A percentile compares a stretch with the other conserved stretches of the same genome.
These are phyloP conservation scores for Gymnothorax javanicus DNA, from an alignment of 2,797 vertebrate genomes.

Conservation along the genomic window DNA sequence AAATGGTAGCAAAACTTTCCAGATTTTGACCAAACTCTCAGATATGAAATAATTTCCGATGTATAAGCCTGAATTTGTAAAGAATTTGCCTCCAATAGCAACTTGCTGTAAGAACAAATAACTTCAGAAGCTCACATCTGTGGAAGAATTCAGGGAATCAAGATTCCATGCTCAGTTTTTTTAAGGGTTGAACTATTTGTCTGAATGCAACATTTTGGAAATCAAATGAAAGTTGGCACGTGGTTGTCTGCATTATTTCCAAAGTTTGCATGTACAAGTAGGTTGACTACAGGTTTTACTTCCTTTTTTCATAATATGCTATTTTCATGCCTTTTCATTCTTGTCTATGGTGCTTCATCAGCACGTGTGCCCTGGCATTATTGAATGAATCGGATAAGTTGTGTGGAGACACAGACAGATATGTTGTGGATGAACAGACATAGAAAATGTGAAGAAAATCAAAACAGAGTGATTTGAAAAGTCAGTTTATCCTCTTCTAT, in stretches of 20 bases:
- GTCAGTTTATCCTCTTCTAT: too few species aligned
- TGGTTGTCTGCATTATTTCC: constrained; percentile 72
- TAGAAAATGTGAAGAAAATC: too few species aligned
- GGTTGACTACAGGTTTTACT: constrained; percentile 23
- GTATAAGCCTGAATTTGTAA: neutral
- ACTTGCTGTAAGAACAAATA: constrained; percentile 57
- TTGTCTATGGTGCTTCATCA: constrained; percentile 55
- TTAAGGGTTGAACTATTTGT: constrained; percentile 43
- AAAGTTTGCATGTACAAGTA: constrained; percentile 61
- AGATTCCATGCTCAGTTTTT: constrained; percentile 47
- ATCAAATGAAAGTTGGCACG: constrained; percentile 62
- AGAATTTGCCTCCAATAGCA: neutral
- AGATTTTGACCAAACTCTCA: neutral
- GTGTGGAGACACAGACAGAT: constrained; percentile 47
- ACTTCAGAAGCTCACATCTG: constrained; percentile 29
- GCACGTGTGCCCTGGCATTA: constrained; percentile 42
- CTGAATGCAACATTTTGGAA: constrained; percentile 73
- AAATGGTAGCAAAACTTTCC: constrained; percentile 22
- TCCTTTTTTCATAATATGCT: constrained; percentile 11
- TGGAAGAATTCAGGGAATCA: constrained; percentile 63
- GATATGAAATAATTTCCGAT: neutral
- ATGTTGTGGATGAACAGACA: constrained; percentile 38
- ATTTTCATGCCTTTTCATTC: constrained; percentile 44
- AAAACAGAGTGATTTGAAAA: too few species aligned
- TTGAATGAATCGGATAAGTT: constrained; percentile 38